Conservation (phyloP, 2,113 vertebrate genomes). For the Oxygymnocypris stewartii region DNA sequence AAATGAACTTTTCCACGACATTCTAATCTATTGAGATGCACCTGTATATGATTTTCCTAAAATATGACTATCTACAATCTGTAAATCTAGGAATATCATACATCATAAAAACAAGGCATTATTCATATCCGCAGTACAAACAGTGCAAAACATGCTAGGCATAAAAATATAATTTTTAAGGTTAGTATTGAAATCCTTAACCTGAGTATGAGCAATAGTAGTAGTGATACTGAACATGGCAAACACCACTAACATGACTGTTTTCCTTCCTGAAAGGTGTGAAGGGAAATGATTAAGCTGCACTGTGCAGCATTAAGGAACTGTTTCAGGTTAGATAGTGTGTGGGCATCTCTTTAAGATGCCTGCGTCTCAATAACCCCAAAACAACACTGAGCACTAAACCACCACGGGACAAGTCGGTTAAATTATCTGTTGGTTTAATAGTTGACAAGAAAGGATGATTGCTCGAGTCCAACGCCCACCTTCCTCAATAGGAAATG, state of each 20-base stretch:
- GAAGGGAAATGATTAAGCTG: not conserved
- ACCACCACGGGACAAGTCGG: not conserved
- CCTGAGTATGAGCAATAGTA: not conserved
- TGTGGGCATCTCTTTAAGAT: not conserved
- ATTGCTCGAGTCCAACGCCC: conserved; percentile 29
- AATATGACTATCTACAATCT: not conserved
- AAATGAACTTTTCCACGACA: too few relatives aligned
- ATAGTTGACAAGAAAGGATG: not conserved
- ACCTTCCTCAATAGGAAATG: conserved; percentile 40
- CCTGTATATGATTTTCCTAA: not conserved
- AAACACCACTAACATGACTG: not conserved
- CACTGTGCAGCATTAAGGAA: not conserved
- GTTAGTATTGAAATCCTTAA: not conserved
- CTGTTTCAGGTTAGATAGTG: not conserved
- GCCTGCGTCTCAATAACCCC: not conserved
- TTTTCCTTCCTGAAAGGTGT: conserved; percentile 2
- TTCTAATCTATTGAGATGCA: too few relatives aligned
- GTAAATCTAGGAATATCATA: not conserved
- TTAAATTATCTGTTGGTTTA: not conserved
- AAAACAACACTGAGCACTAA: not conserved
- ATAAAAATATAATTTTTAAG: not conserved
- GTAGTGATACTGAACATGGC: not conserved
- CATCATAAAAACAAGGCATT: not conserved
- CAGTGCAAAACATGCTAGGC: not conserved
- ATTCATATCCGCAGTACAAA: not conserved